phyloP scores from a whole-genome alignment of 2,113 vertebrate genomes.

The Xiphophorus maculatus region DNA sequence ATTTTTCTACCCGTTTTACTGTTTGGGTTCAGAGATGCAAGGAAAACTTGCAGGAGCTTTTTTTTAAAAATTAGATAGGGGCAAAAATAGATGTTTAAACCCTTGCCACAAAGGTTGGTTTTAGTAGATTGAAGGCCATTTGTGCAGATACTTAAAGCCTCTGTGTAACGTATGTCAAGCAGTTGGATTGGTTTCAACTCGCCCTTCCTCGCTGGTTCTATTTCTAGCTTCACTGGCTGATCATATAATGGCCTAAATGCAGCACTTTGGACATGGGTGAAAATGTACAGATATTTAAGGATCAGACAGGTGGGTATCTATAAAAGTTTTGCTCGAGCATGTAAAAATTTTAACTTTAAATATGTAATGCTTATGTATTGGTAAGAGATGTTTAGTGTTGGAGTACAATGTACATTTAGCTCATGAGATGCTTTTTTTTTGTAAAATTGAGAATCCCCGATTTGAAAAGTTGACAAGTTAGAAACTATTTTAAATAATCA shows the following conservation, averaged over 20 bases:
- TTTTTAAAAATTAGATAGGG: not conserved
- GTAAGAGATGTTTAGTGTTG: not conserved
- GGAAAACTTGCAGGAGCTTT: not conserved
- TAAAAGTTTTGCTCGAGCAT: not conserved
- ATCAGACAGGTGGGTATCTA: not conserved
- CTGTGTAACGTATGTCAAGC: not conserved
- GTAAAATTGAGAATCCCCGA: not conserved
- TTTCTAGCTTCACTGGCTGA: conserved; percentile 2
- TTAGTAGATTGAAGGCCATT: not conserved
- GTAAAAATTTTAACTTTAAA: not conserved
- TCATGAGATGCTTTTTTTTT: no score
- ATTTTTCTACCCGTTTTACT: conserved; percentile 24
- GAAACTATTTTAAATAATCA: not conserved
- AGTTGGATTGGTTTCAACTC: conserved; percentile 11
- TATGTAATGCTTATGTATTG: not conserved
- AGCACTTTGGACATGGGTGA: not conserved
- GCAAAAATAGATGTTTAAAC: conserved; percentile 8
- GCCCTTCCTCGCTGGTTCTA: not conserved
- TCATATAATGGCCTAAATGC: not conserved
- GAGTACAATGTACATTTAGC: not conserved
- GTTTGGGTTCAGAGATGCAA: conserved; percentile 11
- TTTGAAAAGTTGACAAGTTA: not conserved
- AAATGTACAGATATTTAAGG: not conserved
- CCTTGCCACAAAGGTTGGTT: not conserved
- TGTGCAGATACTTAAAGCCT: not conserved